Evolutionary conservation across 2,797 vertebrate species (phyloP).

Genomic region (Phataginus tetradactyla): DNA sequence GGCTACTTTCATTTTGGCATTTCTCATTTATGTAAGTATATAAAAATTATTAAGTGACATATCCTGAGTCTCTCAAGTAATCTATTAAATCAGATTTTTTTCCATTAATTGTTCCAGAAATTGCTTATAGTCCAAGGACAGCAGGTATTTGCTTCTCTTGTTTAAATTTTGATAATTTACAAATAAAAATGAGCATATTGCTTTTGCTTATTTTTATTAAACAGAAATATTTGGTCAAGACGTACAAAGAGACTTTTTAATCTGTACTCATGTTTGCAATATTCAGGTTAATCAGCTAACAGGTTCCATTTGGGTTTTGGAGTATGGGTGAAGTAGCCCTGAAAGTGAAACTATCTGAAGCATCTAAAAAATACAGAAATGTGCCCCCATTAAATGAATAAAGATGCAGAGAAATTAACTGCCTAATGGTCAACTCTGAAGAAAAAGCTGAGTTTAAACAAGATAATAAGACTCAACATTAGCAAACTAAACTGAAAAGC

Average conservation of each 20-base stretch:
- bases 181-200: slow-evolving; percentile 17
- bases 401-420: background rate
- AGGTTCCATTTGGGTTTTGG: background rate
- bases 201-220: slow-evolving; percentile 28
- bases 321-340: background rate
- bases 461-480: background rate
- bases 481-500: slow-evolving; percentile 23
- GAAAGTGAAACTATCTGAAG: slow-evolving; percentile 11
- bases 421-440: background rate
- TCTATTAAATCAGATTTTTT: slow-evolving; percentile 45
- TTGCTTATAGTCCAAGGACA: background rate
- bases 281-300: background rate
- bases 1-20: slow-evolving; percentile 27
- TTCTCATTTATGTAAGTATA: slow-evolving; percentile 22
- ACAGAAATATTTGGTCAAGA: background rate
- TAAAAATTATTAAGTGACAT: slow-evolving; percentile 25
- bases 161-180: slow-evolving; percentile 55
- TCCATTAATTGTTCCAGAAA: slow-evolving; percentile 48
- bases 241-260: background rate
- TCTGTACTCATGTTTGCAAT: background rate
- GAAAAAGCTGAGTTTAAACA: background rate
- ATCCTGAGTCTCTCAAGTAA: slow-evolving; percentile 23
- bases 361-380: background rate
- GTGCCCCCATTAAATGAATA: background rate
- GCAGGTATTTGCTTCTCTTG: background rate